Evolutionary conservation across 2,113 vertebrate genomes (phyloP), one percentile per base, ranked within the genome.

Genomic region (Mustelus asterias): DNA sequence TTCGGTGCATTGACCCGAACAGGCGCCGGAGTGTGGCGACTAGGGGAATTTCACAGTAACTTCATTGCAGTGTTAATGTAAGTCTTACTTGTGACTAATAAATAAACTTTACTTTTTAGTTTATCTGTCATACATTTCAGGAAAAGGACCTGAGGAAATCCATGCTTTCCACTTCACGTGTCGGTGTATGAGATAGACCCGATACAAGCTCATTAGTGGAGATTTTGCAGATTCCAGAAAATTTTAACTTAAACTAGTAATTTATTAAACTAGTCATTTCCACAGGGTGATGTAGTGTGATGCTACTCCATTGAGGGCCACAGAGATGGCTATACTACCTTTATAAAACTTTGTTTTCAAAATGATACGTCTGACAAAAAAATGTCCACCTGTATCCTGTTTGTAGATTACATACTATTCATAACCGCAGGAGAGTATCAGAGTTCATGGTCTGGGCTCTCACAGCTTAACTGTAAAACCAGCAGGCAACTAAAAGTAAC

Each of bases 351-450:
- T 44, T 88, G 44, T 54, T 88, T 22, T 88, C 85, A 88, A 54
- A 88, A 26, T 88, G 85, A 88, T 44, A 44, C 83, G 44, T 85
- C 83, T 85, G 20, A 18, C 9, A 78, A 80, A 80, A 85, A 86
- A 86, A 54, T 63, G 60, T 58, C 48, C 86, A 89, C 86, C 86
- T 89, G 86, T 89, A 89, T 89, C 86, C 88, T 63, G 88, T 92
- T 60, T 63, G 14, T 60, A 60, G 29, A 18, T 92, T 63, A 63
- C 54, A 90, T 16, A 29, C 88, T 5, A 58, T 90, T 90, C 26
- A 90, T n/a, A 60, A 90, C 26, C 88, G 60, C 29, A 63, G 88
- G 54, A 60, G 58, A 63, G 29, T 6, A 92, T 92, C 29, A 60
- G 29, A 63, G 86, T 11, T 10, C 11, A 18, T n/a, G 29, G 54